Evolutionary conservation across 2,797 vertebrate genomes (phyloP), one percentile per base, ranked within the genome.

Genomic region (Margarornis squamiger): DNA sequence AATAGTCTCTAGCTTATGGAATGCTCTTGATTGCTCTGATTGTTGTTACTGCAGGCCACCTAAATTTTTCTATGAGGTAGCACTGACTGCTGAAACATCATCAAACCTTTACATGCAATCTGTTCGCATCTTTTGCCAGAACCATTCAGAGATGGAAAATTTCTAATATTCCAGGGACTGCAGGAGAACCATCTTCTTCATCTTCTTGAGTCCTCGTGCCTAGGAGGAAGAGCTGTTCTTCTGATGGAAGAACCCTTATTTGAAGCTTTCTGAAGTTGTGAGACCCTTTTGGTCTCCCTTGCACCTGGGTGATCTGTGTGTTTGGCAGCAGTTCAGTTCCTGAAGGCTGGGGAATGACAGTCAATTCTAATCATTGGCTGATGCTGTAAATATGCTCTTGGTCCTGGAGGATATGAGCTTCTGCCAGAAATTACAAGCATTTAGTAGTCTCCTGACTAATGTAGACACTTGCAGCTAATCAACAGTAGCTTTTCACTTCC

Each of bases 371-470:
- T 87, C 48, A 74, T 61, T 90, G 72, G 54, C 65, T 93, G 52
- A 55, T 91, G 59, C 34, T 81, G 43, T 89, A 93, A 90, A 90
- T 83, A 68, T 5, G 9, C 39, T 32, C 62, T 86, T 72, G 30
- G 22, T 90, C 66, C 66, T 86, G 54, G 20, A 90, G 62, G n/a
- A 78, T 61, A 58, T 92, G 72, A 93, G 41, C 5, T 86, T 78
- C 61, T 93, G 73, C 54, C 85, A 86, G 66, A 83, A 94, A 83
- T 78, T 62, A 49, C 4, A 66, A 81, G 62, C 3, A 3, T 74
- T 92, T 88, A 88, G 70, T 87, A 71, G 92, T 93, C 54, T 58
- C 70, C 23, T 92, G 82, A 61, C 83, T 88, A 84, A 73, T 43
- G 16, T 58, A 77, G 83, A 65, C 34, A 68, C 61, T 92, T 80